phyloP scores from a whole-genome alignment of 2,888 invertebrate genomes.

The Onthophagus sagittarius region DNA sequence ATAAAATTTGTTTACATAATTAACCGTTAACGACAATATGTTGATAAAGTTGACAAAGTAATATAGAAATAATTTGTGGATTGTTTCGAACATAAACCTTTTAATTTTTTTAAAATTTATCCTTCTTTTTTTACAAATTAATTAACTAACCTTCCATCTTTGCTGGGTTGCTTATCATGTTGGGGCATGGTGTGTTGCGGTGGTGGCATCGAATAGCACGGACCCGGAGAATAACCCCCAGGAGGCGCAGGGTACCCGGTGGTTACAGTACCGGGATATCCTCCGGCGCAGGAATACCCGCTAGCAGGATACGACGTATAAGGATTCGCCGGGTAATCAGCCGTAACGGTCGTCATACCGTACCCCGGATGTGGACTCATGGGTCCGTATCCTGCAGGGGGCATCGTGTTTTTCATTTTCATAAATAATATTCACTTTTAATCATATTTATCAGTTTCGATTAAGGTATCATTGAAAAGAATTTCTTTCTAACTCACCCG shows the following conservation, averaged over 20 bases:
- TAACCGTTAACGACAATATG: too few relatives aligned
- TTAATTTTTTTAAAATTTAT: not conserved
- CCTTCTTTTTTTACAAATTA: not conserved
- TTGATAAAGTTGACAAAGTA: too few relatives aligned
- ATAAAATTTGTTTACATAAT: too few relatives aligned
- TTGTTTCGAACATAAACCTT: not conserved
- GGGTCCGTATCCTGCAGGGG: constrained; percentile 66
- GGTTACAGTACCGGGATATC: constrained; percentile 53
- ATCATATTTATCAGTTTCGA: not conserved
- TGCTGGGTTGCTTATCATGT: constrained; percentile 64
- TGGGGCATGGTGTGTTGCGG: constrained; percentile 69
- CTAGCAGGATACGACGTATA: constrained; percentile 61
- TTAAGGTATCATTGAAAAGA: not conserved
- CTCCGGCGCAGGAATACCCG: constrained; percentile 45
- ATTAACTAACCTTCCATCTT: constrained; percentile 65
- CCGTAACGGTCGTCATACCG: constrained; percentile 70
- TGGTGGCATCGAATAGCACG: constrained; percentile 85
- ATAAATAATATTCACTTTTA: not conserved
- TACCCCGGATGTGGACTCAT: constrained; percentile 84
- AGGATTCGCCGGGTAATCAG: constrained; percentile 76
- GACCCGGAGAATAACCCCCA: constrained; percentile 62
- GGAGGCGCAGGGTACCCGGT: constrained; percentile 64
- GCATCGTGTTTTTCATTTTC: not conserved
- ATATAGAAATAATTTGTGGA: not conserved
- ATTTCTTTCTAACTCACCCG: constrained; percentile 57